phyloP scores from a whole-genome alignment of 2,888 invertebrate genomes.

The Scaptomyza cyrtandrae region DNA sequence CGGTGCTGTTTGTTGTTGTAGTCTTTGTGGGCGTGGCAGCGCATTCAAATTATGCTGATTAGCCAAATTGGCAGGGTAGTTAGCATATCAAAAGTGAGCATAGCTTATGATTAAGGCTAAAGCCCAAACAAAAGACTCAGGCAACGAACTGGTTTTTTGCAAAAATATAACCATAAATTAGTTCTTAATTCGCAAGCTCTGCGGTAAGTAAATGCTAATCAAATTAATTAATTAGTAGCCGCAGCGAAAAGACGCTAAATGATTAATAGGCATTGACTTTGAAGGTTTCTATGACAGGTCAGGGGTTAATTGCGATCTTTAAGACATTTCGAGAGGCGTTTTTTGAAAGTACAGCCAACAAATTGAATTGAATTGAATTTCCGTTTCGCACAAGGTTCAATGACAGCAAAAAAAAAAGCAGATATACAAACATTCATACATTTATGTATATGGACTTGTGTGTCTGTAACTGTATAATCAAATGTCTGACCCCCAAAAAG shows the following conservation, averaged over 20 bases:
- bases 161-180: slow-evolving; percentile 58
- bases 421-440: neutral
- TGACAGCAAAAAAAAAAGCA: slow-evolving; percentile 49
- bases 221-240: slow-evolving; percentile 74
- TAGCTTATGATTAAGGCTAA: slow-evolving; percentile 34
- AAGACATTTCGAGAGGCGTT: too few species aligned
- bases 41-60: slow-evolving; percentile 68
- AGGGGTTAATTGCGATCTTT: slow-evolving; percentile 26
- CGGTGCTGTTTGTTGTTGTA: slow-evolving; percentile 16
- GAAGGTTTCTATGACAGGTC: slow-evolving; percentile 35
- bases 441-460: neutral
- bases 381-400: slow-evolving; percentile 58
- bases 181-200: slow-evolving; percentile 68
- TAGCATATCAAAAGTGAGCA: slow-evolving; percentile 49
- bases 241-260: slow-evolving; percentile 22
- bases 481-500: slow-evolving; percentile 67
- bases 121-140: slow-evolving; percentile 49
- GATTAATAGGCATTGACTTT: slow-evolving; percentile 55
- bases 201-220: slow-evolving; percentile 63
- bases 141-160: slow-evolving; percentile 64
- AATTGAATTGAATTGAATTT: slow-evolving; percentile 23
- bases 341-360: slow-evolving; percentile 14
- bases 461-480: slow-evolving; percentile 55
- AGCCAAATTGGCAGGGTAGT: slow-evolving; percentile 15
- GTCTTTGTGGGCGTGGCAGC: slow-evolving; percentile 55